A percentile compares a stretch with the other conserved stretches of the same genome.
Conservation (phyloP, 2,888 invertebrate species). For the Clivina fossor region DNA sequence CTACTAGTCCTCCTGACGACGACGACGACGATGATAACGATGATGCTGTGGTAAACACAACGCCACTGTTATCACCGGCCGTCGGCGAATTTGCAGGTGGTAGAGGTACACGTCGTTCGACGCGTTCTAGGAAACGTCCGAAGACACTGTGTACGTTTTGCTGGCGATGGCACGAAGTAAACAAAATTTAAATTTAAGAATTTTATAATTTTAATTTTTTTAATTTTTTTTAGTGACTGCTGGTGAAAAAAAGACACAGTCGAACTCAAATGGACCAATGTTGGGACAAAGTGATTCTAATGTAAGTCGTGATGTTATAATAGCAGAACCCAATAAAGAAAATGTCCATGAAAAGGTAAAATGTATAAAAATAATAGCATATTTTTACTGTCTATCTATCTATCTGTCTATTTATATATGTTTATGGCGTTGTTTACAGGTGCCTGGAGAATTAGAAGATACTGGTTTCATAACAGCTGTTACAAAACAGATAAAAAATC, state of each 20-base stretch:
- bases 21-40: constrained; percentile 23
- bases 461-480: constrained; percentile 1
- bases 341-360: constrained; percentile 3
- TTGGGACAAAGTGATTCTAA: constrained; percentile 5
- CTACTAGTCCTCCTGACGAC: constrained; percentile 25
- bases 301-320: constrained; percentile 2
- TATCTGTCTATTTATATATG: background rate
- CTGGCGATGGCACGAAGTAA: too few species aligned
- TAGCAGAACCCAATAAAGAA: background rate
- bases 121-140: too few species aligned
- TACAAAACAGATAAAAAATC: constrained; percentile 48
- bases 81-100: too few species aligned
- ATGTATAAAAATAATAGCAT: too few species aligned
- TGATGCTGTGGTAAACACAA: constrained; percentile 57
- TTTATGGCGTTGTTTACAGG: too few species aligned
- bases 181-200: too few species aligned
- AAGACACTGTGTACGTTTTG: too few species aligned
- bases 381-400: constrained; percentile 13
- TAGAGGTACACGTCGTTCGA: too few species aligned
- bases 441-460: constrained; percentile 9
- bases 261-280: constrained; percentile 15
- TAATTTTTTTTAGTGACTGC: constrained; percentile 1
- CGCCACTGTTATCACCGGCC: too few species aligned
- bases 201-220: too few species aligned
- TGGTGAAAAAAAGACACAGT: constrained; percentile 3